Evolutionary conservation across 2,113 vertebrate species (phyloP).

Genomic region (Arvicanthis niloticus): DNA sequence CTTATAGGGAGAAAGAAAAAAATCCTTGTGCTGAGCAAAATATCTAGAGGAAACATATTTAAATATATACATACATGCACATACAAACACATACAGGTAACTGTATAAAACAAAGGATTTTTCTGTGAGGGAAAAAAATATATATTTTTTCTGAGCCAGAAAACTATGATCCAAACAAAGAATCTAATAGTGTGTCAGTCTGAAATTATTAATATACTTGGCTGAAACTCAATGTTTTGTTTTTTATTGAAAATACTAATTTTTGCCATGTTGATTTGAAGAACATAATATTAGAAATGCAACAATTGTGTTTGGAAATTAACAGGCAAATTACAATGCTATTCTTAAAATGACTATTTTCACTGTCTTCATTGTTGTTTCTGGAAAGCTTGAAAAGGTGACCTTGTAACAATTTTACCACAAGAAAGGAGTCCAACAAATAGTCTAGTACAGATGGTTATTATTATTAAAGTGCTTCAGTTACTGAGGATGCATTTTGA

Average conservation of each 20-base stretch:
- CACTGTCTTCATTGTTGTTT: not conserved
- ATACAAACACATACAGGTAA: not conserved
- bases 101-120: constrained; percentile 19
- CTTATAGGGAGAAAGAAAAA: not conserved
- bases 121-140: not conserved
- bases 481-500: constrained; percentile 31
- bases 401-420: constrained; percentile 40
- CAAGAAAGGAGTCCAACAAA: constrained; percentile 17
- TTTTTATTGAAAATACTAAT: not conserved
- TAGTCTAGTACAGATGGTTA: constrained; percentile 32
- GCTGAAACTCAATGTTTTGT: not conserved
- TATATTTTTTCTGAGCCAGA: not conserved
- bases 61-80: not conserved
- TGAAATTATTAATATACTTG: constrained; percentile 37
- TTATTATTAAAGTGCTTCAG: constrained; percentile 33
- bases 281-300: constrained; percentile 19
- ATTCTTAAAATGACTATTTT: constrained; percentile 31
- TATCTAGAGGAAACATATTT: not conserved
- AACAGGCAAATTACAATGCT: not conserved
- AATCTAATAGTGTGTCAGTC: constrained; percentile 9
- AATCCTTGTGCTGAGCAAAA: not conserved
- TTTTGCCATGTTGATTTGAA: constrained; percentile 4
- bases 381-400: constrained; percentile 24
- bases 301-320: constrained; percentile 19
- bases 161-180: constrained; percentile 24